These are phyloP conservation scores for Progne subis DNA, from an alignment of 2,113 vertebrate species.

Conservation along the genomic window DNA sequence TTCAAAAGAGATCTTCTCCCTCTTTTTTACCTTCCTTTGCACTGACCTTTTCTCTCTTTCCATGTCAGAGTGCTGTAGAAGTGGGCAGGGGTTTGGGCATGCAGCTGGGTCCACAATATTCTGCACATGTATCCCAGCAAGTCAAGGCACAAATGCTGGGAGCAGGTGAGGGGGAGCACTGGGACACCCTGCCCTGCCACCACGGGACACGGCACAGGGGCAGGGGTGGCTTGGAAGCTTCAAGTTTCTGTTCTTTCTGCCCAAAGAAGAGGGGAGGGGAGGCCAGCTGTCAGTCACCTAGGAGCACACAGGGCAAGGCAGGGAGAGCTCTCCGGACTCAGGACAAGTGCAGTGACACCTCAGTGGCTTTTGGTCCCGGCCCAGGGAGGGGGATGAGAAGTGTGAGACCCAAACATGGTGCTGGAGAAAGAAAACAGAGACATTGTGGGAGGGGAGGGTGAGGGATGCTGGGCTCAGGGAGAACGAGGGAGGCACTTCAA, in stretches of 20 bases:
- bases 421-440: neutral
- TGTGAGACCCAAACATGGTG: neutral
- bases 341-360: neutral
- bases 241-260: neutral
- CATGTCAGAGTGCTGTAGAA: neutral
- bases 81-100: neutral
- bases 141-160: conserved; percentile 15
- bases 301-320: neutral
- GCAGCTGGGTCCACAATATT: neutral
- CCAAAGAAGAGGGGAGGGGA: neutral
- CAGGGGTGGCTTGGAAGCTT: neutral
- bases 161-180: neutral
- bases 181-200: neutral
- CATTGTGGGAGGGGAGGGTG: neutral
- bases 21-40: neutral
- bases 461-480: neutral
- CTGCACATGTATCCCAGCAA: neutral
- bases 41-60: neutral
- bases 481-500: neutral
- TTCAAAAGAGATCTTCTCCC: neutral
- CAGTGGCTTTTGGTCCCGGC: neutral
- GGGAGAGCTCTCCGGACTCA: neutral
- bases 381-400: neutral
- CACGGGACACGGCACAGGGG: rapidly evolving
- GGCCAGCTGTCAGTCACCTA: neutral